A percentile compares a stretch with the other conserved stretches of the same genome.
Evolutionary conservation across 35 echinoderm and acorn worm species (phyloP).

Genomic region (Ptychodera flava): DNA sequence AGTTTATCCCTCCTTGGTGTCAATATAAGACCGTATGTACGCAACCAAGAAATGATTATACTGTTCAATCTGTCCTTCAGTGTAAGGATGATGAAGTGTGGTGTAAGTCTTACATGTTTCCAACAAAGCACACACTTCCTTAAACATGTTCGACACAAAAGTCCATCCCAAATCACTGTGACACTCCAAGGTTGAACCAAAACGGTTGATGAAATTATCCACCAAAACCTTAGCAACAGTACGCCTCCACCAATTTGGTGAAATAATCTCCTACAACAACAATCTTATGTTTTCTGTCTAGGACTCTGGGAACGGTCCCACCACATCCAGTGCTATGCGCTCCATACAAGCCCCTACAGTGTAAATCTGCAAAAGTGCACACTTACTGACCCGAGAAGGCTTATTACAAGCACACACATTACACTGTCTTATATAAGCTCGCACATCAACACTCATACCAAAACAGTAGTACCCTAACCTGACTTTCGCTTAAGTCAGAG

Average conservation of each 20-base stretch:
- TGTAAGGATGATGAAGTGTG: slow-evolving; percentile 38
- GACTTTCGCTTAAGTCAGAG: slow-evolving; percentile 26
- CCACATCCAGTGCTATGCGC: slow-evolving; percentile 56
- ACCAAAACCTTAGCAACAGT: background rate
- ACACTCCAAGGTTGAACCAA: slow-evolving; percentile 30
- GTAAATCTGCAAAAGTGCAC: slow-evolving; percentile 32
- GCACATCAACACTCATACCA: slow-evolving; percentile 36
- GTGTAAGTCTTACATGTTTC: slow-evolving; percentile 22
- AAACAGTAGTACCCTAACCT: slow-evolving; percentile 36
- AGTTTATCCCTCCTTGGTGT: slow-evolving; percentile 9
- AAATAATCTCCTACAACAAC: slow-evolving; percentile 23
- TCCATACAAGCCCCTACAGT: slow-evolving; percentile 37
- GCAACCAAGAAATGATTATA: slow-evolving; percentile 43
- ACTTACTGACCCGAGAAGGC: background rate
- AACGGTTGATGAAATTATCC: slow-evolving; percentile 31
- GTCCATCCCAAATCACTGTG: slow-evolving; percentile 41
- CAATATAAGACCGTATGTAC: slow-evolving; percentile 44
- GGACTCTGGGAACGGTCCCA: slow-evolving; percentile 44
- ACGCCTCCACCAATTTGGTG: slow-evolving; percentile 13
- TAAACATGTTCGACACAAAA: slow-evolving; percentile 42
- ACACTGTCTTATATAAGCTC: slow-evolving; percentile 14
- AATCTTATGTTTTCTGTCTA: slow-evolving; percentile 40
- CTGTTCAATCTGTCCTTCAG: slow-evolving; percentile 38
- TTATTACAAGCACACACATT: slow-evolving; percentile 37
- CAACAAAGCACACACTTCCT: slow-evolving; percentile 33